Base-by-base conservation (phyloP, 2,113 vertebrate species). In the Phalacrocorax brasilianus region DNA sequence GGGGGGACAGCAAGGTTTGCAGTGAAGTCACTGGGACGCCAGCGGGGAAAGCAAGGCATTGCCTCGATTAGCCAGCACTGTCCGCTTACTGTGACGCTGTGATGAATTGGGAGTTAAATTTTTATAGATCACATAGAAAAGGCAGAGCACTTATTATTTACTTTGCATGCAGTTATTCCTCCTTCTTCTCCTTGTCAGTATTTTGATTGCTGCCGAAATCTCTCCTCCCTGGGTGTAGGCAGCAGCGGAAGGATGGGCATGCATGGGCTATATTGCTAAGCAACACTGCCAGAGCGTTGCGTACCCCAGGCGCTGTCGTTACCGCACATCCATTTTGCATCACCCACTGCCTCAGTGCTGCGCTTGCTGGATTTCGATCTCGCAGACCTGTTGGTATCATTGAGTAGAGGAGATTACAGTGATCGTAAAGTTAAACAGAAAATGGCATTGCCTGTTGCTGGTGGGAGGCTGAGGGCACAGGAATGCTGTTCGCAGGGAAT, bases 21-120 rank as follows among this genome's bases (percentile, higher is more conserved):
- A 11, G 7, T 35, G 59, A 67, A 26, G 22, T 33, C 53, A 12
- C 7, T 33, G 55, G 38, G 61, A 55, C 5, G 27, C 50, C 40
- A 35, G 27, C 2, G 5, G 30, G 44, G 49, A 82, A 85, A 50
- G 32, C 27, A 32, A 44, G 33, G 24, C 47, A 22, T 59, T 8
- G 0, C 83, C 40, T 53, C 19, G 32, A 59, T 79, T 23, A 76
- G 0, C 24, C 71, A 68, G 26, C 26, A 32, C 24, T 23, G 3
- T 10, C 62, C 1, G 27, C 59, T 53, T 73, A 27, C 55, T 8
- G n/a, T 1, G 11, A 7, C 12, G 42, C 42, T 65, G 1, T 0
- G 1, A 80, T 4, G 14, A 35, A 1, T 5, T 0, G 11, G 35
- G 66, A 90, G 45, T 91, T 77, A 72, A 35, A 85, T 58, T 50